Base-by-base conservation (phyloP, 1,140 invertebrate genomes). In the Conus ventricosus region DNA sequence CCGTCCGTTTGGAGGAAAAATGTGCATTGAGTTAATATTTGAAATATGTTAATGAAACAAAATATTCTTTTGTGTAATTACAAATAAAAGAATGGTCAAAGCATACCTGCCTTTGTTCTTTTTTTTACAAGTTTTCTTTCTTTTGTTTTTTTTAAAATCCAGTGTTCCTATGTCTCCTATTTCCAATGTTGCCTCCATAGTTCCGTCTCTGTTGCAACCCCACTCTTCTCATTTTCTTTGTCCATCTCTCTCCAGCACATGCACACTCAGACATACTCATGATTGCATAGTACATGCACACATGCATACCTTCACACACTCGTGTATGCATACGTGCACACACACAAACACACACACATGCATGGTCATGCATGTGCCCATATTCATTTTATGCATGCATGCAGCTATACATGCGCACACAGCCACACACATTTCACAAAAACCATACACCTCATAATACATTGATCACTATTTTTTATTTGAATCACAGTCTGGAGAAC, bases 401-500 rank as follows among this genome's bases (percentile, higher is more conserved):
- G 11, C 81, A n/a, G 54, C 23, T 23, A 10, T 23, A 11, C 81
- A n/a, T 51, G 27, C 78, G 39, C 78, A 80, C 78, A 80, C 78
- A 80, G 25, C 2, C 81, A 83, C 81, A 57, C 81, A 83, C 51
- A 83, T 6, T 15, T 39, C 78, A 80, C 78, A 80, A 10, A 8
- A 39, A 27, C 5, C 27, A 80, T 25, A 80, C 27, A 80, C 23
- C 11, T 10, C 10, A 17, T 27, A 51, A 23, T 67, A 84, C 82
- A 63, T 84, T 84, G 23, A 84, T 84, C 82, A 27, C 82, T n/a
- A 84, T 84, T 84, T 84, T 84, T 84, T 63, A 84, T 84, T 84
- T 84, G 55, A 84, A 84, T 84, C 82, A 84, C 82, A 84, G 82
- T 25, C 63, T 84, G 82, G 82, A 86, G 51, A 86, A 86, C 75